Evolutionary conservation across 2,888 invertebrate species (phyloP).

Genomic region (Xylocampa areola): DNA sequence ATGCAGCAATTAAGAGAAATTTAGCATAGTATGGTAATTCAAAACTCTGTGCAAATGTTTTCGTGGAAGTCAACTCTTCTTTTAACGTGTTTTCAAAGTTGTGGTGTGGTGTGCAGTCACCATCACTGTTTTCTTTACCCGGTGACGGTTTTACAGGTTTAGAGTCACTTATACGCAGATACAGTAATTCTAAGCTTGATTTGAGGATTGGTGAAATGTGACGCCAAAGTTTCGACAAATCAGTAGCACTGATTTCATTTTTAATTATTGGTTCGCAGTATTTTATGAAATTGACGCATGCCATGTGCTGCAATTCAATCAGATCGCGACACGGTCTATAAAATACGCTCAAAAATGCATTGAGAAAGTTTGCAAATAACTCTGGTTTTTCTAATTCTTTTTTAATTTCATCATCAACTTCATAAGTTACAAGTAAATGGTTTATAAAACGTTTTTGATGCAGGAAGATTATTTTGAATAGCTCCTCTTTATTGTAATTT

Average conservation of each 20-base stretch:
- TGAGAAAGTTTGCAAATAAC: conserved; percentile 94
- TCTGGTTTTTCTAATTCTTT: conserved; percentile 81
- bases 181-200: conserved; percentile 93
- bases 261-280: conserved; percentile 94
- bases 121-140: conserved; percentile 77
- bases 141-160: conserved; percentile 70
- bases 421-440: conserved; percentile 71
- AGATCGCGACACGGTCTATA: conserved; percentile 95
- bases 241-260: conserved; percentile 90
- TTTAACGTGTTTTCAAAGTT: conserved; percentile 80
- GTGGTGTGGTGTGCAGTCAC: conserved; percentile 49
- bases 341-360: conserved; percentile 95
- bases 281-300: conserved; percentile 93
- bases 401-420: conserved; percentile 69
- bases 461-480: conserved; percentile 84
- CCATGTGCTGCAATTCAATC: conserved; percentile 94
- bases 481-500: conserved; percentile 94
- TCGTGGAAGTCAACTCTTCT: conserved; percentile 84
- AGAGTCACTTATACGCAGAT: conserved; percentile 90
- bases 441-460: conserved; percentile 76
- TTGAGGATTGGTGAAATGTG: conserved; percentile 94
- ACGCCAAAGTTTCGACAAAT: conserved; percentile 94
- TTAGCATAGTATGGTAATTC: conserved; percentile 97
- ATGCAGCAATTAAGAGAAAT: conserved; percentile 96
- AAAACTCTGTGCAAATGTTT: conserved; percentile 91